Evolutionary conservation across 2,797 vertebrate genomes (phyloP).

Genomic region (Acomys russatus): DNA sequence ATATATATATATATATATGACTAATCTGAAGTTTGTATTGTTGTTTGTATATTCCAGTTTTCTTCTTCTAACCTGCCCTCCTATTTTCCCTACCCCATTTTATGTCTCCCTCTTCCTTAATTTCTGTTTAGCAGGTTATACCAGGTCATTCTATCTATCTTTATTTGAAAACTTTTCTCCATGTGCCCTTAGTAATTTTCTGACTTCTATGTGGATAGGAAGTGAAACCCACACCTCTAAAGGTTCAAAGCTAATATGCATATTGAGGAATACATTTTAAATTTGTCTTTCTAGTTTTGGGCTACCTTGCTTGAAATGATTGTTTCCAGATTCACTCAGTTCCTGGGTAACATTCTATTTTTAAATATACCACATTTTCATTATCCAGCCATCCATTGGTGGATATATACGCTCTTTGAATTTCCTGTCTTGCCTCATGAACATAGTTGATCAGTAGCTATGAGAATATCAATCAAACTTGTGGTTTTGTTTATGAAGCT

Average conservation of each 20-base stretch:
- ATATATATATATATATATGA: not conserved
- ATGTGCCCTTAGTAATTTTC: not conserved
- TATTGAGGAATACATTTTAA: not conserved
- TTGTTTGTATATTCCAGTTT: not conserved
- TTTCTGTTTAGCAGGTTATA: not conserved
- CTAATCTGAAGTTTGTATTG: not conserved
- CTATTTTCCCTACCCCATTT: not conserved
- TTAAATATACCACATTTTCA: too few species aligned
- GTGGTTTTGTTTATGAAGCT: not conserved
- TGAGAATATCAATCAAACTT: not conserved
- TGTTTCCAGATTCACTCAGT: too few species aligned
- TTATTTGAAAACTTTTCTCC: not conserved
- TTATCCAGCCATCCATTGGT: not conserved
- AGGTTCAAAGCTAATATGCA: not conserved
- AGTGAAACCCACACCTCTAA: not conserved
- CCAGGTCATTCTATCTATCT: not conserved
- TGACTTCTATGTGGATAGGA: not conserved
- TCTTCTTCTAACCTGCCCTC: not conserved
- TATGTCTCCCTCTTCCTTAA: not conserved
- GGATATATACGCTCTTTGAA: not conserved
- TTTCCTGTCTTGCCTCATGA: not conserved
- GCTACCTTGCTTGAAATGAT: too few species aligned
- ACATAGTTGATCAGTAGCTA: not conserved
- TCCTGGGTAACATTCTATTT: too few species aligned
- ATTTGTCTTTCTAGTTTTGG: not conserved